Percentiles rank a stretch among this genome's conserved stretches.
These are phyloP conservation scores for Tringa solitaria DNA, from an alignment of 2,113 vertebrate species.

Conservation along the genomic window DNA sequence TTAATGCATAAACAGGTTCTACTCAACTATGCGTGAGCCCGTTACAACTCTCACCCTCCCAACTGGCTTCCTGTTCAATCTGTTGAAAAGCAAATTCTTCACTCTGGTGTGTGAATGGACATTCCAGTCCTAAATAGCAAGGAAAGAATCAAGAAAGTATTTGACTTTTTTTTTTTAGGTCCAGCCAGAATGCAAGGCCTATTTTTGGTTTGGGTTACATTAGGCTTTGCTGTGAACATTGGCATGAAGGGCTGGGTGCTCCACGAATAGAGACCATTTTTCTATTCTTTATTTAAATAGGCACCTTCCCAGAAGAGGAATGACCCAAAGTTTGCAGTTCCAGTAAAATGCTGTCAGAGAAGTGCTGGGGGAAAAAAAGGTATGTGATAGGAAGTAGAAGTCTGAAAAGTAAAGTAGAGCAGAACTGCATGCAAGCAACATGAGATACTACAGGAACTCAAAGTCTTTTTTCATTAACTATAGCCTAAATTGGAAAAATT, in stretches of 20 bases:
- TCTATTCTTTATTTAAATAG: conserved; percentile 22
- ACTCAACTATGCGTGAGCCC: neutral
- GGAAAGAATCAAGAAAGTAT: neutral
- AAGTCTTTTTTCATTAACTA: neutral
- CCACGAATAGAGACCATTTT: neutral
- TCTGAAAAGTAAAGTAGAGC: neutral
- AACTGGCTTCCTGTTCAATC: neutral
- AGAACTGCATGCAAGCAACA: neutral
- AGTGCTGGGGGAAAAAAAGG: neutral
- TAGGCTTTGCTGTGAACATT: neutral
- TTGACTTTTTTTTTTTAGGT: neutral
- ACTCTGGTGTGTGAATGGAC: neutral
- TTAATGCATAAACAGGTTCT: neutral
- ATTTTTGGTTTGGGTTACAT: neutral
- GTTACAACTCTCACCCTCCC: neutral
- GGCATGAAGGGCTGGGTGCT: neutral
- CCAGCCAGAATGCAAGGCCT: neutral
- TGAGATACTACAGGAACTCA: neutral
- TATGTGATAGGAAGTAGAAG: neutral
- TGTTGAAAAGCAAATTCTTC: neutral
- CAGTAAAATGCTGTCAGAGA: neutral
- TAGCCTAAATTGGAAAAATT: neutral
- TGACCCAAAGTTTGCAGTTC: neutral
- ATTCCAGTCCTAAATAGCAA: neutral
- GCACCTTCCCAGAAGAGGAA: conserved; percentile 5